A percentile compares a stretch with the other conserved stretches of the same genome.
phyloP scores from a whole-genome alignment of 2,888 invertebrate species.

The Poecilobothrus nobilitatus region DNA sequence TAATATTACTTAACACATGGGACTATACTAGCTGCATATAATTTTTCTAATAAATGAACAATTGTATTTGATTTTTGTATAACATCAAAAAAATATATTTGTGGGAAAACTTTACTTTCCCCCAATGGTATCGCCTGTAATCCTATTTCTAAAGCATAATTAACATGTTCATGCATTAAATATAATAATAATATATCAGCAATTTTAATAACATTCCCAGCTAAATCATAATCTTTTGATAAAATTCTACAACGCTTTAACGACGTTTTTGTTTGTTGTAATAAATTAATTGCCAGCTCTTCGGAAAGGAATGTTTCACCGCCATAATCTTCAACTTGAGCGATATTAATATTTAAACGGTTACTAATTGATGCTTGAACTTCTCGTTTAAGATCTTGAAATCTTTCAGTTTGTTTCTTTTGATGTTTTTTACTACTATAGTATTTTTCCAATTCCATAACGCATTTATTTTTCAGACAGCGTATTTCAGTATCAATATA shows the following conservation, averaged over 20 bases:
- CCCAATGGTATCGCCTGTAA: slow-evolving; percentile 80
- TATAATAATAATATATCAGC: slow-evolving; percentile 78
- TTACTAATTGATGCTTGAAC: slow-evolving; percentile 88
- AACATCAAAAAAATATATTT: slow-evolving; percentile 87
- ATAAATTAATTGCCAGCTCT: slow-evolving; percentile 80
- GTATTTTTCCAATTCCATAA: slow-evolving; percentile 68
- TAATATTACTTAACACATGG: slow-evolving; percentile 70
- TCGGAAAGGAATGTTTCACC: slow-evolving; percentile 96
- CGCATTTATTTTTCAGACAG: slow-evolving; percentile 68
- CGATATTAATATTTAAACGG: slow-evolving; percentile 85
- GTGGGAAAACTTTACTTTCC: slow-evolving; percentile 79
- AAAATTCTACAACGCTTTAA: slow-evolving; percentile 79
- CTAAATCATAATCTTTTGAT: slow-evolving; percentile 67
- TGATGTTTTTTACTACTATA: slow-evolving; percentile 91
- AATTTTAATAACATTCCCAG: slow-evolving; percentile 68
- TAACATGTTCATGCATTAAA: slow-evolving; percentile 84
- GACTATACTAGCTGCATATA: slow-evolving; percentile 79
- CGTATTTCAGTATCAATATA: slow-evolving; percentile 72
- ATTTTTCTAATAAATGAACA: slow-evolving; percentile 85
- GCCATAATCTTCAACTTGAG: slow-evolving; percentile 90
- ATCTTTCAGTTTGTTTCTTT: slow-evolving; percentile 84
- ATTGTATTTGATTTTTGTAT: slow-evolving; percentile 90
- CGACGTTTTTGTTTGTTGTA: slow-evolving; percentile 84
- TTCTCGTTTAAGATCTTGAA: slow-evolving; percentile 87
- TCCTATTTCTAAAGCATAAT: slow-evolving; percentile 92